These are phyloP conservation scores for Melanerpes aurifrons DNA, from an alignment of 2,113 vertebrate genomes.

Conservation along the genomic window DNA sequence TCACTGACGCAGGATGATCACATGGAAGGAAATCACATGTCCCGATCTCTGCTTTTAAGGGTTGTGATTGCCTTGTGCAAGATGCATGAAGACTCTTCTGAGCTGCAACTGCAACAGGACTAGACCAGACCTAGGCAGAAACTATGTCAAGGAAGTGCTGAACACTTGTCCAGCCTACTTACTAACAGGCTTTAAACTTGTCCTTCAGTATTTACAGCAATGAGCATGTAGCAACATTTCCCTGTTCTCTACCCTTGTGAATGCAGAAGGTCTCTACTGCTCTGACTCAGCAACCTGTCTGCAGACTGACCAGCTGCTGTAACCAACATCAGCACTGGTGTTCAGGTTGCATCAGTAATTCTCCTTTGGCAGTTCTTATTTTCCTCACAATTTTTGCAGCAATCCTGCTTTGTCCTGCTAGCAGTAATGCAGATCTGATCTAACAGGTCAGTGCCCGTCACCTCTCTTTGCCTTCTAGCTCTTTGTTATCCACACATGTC, in stretches of 20 bases:
- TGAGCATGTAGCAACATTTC: neutral
- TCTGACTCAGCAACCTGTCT: neutral
- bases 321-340: fast-evolving
- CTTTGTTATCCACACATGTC: neutral
- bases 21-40: neutral
- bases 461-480: neutral
- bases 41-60: neutral
- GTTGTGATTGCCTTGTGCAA: neutral
- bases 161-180: fast-evolving
- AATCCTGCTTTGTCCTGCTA: neutral
- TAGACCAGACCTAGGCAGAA: neutral
- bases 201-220: neutral
- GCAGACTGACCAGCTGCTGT: neutral
- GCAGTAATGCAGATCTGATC: neutral
- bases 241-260: fast-evolving
- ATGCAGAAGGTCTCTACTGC: neutral
- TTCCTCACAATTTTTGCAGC: fast-evolving
- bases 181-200: neutral
- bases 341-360: fast-evolving
- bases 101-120: neutral
- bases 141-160: neutral
- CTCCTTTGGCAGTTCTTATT: neutral
- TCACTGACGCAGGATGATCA: neutral
- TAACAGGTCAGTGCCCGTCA: no score
- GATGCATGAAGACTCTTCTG: neutral